A percentile compares a stretch with the other conserved stretches of the same genome.
These are phyloP conservation scores for Junonia oenone DNA, from an alignment of 2,888 invertebrate species.

Conservation along the genomic window DNA sequence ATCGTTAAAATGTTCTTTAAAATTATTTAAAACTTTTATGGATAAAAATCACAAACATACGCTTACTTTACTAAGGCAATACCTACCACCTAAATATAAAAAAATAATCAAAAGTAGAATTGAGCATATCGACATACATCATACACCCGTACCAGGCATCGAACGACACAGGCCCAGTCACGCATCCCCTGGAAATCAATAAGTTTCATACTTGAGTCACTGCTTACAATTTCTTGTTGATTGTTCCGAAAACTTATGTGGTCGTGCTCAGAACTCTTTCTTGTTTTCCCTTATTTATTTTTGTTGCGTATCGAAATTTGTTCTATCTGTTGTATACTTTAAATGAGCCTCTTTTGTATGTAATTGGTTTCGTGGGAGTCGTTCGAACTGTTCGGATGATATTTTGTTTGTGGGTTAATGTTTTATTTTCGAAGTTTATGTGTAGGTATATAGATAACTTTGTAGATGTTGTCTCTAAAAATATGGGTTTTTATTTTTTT, in stretches of 20 bases:
- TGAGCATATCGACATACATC: slow-evolving; percentile 15
- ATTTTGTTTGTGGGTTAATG: no score
- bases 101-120: background rate
- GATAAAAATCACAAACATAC: no score
- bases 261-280: slow-evolving; percentile 41
- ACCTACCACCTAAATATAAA: no score
- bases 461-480: no score
- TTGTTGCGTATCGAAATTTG: background rate
- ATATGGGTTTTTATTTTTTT: no score
- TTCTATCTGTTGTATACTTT: background rate
- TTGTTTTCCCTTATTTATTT: slow-evolving; percentile 18
- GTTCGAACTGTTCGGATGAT: no score
- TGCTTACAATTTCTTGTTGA: slow-evolving; percentile 2
- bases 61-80: no score
- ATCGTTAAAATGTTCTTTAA: no score
- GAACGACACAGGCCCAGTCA: slow-evolving; percentile 40
- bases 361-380: no score
- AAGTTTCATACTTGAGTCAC: slow-evolving; percentile 4
- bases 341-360: background rate
- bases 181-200: slow-evolving; percentile 28
- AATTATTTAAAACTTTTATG: no score
- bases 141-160: slow-evolving; percentile 45
- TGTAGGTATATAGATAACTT: no score
- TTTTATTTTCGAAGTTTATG: no score
- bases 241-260: slow-evolving; percentile 20